Percentiles rank a stretch among this genome's conserved stretches.
These are phyloP conservation scores for Pelagia noctiluca DNA, from an alignment of 30 jellyfish, hydroid and myxozoan genomes.

Conservation along the genomic window DNA sequence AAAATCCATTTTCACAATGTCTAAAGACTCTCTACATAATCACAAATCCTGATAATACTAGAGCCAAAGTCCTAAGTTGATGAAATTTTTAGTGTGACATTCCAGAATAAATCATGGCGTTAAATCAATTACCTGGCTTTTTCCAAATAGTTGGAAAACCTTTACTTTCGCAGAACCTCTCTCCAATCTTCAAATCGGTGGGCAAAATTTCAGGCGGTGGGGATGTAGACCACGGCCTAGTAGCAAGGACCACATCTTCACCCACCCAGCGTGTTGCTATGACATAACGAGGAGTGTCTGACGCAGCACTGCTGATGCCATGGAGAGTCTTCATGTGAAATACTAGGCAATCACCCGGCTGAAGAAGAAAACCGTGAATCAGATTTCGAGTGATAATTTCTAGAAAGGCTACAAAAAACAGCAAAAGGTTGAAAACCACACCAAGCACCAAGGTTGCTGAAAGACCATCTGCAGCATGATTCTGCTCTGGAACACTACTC, in stretches of 20 bases:
- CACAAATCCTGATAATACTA: too few species aligned
- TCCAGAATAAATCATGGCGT: too few species aligned
- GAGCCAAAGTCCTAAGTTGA: too few species aligned
- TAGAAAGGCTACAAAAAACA: too few species aligned
- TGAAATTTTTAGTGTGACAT: not conserved
- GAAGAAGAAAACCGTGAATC: not conserved
- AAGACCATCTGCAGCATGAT: too few species aligned
- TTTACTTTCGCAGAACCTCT: not conserved
- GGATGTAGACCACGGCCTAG: constrained; percentile 85
- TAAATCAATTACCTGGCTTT: not conserved
- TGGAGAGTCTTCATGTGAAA: constrained; percentile 83
- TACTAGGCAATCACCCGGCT: constrained; percentile 95
- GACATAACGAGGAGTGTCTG: constrained; percentile 48
- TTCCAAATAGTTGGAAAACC: constrained; percentile 63
- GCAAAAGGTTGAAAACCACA: too few species aligned
- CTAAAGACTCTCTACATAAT: too few species aligned
- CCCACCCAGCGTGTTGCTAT: constrained; percentile 92
- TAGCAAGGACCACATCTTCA: constrained; percentile 65
- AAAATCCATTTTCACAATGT: too few species aligned
- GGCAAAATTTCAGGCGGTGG: constrained; percentile 80
- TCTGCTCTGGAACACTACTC: too few species aligned
- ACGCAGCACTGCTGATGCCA: constrained; percentile 48
- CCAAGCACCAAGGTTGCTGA: too few species aligned
- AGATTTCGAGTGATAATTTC: too few species aligned
- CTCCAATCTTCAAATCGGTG: constrained; percentile 26